Conservation (phyloP, 2,113 vertebrate genomes). For the Gallinago undulata region DNA sequence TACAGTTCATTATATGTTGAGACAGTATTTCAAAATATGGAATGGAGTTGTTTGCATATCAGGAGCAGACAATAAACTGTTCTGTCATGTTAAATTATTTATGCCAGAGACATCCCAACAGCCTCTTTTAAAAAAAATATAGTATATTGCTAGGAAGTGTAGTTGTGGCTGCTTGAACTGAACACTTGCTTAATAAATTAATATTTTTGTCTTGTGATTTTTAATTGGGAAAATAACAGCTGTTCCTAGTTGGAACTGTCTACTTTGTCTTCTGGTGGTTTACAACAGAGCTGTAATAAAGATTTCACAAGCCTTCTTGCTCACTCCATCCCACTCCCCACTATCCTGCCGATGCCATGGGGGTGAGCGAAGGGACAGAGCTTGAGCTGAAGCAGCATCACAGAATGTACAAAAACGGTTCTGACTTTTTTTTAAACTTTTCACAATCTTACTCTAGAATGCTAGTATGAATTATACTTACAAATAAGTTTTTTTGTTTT, state of each 20-base stretch:
- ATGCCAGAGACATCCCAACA: constrained; percentile 35
- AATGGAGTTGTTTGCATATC: constrained; percentile 63
- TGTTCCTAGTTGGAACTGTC: constrained; percentile 57
- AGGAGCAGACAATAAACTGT: constrained; percentile 61
- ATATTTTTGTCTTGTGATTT: constrained; percentile 71
- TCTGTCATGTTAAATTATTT: constrained; percentile 69
- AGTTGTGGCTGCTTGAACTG: constrained; percentile 15
- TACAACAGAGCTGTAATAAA: background rate
- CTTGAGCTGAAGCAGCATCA: background rate
- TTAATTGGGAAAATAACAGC: constrained; percentile 72
- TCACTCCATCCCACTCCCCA: accelerated
- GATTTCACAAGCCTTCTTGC: background rate
- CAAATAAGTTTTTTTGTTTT: background rate
- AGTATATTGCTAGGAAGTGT: constrained; percentile 15
- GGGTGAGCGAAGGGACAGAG: background rate
- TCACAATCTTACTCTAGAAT: background rate
- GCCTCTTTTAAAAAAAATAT: background rate
- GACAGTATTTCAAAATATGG: constrained; percentile 43
- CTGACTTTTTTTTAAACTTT: background rate
- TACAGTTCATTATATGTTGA: constrained; percentile 24
- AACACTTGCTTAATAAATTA: constrained; percentile 66
- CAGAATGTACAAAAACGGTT: background rate
- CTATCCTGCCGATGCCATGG: accelerated
- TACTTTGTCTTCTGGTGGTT: constrained; percentile 18
- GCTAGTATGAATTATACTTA: background rate